Conservation (phyloP, 2,797 vertebrate genomes). For the Coracias cyanogaster region DNA sequence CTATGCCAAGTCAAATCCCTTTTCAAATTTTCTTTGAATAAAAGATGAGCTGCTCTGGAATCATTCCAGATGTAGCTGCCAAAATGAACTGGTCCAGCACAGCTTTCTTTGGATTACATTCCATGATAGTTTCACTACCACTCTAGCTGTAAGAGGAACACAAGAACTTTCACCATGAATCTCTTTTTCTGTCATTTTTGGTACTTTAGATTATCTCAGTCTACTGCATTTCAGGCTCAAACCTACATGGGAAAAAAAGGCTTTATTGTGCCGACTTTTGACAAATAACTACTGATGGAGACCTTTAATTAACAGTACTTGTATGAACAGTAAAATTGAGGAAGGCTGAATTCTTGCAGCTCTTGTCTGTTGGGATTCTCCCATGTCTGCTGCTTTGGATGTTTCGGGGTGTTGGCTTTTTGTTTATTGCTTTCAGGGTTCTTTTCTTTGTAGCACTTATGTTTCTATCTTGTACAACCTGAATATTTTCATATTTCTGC, state of each 20-base stretch:
- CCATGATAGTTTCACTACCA: background rate
- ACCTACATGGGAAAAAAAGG: background rate
- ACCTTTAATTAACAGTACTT: background rate
- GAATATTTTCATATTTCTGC: background rate
- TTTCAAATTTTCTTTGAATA: conserved; percentile 69
- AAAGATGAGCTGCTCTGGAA: conserved; percentile 72
- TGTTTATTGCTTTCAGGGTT: background rate
- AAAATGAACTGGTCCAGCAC: conserved; percentile 36
- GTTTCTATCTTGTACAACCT: background rate
- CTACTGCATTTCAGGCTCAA: background rate
- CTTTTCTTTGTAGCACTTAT: background rate
- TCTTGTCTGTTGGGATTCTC: background rate
- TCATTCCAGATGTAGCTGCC: conserved; percentile 53
- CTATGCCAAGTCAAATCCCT: conserved; percentile 69
- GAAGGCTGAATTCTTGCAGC: background rate
- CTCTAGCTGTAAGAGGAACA: background rate
- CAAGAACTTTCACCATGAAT: background rate
- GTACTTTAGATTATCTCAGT: background rate
- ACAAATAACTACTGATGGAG: background rate
- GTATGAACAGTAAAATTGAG: background rate
- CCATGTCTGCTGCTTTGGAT: background rate
- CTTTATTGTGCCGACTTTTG: background rate
- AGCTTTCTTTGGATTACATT: conserved; percentile 28
- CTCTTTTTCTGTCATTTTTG: background rate
- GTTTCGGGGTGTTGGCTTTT: background rate